These are phyloP conservation scores for Pungitius pungitius DNA, from an alignment of 2,113 vertebrate species.

Conservation along the genomic window DNA sequence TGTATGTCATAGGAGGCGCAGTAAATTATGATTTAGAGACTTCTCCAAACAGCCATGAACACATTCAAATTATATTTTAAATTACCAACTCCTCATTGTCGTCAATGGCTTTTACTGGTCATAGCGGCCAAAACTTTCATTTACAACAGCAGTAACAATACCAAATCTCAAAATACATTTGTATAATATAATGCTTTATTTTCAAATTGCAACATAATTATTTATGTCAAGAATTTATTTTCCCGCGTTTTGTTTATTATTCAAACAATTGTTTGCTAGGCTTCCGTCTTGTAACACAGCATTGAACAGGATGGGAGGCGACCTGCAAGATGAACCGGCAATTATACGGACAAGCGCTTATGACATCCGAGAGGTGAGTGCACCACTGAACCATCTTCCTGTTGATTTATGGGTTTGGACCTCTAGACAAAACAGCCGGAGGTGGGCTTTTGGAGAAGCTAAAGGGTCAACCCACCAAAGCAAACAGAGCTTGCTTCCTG, in stretches of 20 bases:
- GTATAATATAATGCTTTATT: not conserved
- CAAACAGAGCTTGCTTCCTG: constrained; percentile 44
- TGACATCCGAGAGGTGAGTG: constrained; percentile 43
- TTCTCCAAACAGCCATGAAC: not conserved
- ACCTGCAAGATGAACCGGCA: constrained; percentile 37
- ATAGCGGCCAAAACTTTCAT: not conserved
- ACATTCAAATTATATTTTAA: too few species aligned
- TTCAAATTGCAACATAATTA: not conserved
- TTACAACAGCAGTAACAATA: not conserved
- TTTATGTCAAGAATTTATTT: not conserved
- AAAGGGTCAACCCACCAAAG: constrained; percentile 39
- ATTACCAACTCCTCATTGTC: not conserved
- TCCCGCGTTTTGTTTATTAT: constrained; percentile 27
- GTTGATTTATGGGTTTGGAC: constrained; percentile 47
- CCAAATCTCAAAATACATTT: not conserved
- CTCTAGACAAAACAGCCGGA: constrained; percentile 46
- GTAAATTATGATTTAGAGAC: not conserved
- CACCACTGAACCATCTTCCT: constrained; percentile 44
- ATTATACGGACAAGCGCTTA: constrained; percentile 33
- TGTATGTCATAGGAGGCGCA: not conserved
- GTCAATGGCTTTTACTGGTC: not conserved
- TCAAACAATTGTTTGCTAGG: constrained; percentile 26
- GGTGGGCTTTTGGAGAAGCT: constrained; percentile 24
- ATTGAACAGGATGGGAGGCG: constrained; percentile 62
- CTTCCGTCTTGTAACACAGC: constrained; percentile 31